Evolutionary conservation across 2,888 invertebrate species (phyloP).

Genomic region (Lycaena phlaeas): DNA sequence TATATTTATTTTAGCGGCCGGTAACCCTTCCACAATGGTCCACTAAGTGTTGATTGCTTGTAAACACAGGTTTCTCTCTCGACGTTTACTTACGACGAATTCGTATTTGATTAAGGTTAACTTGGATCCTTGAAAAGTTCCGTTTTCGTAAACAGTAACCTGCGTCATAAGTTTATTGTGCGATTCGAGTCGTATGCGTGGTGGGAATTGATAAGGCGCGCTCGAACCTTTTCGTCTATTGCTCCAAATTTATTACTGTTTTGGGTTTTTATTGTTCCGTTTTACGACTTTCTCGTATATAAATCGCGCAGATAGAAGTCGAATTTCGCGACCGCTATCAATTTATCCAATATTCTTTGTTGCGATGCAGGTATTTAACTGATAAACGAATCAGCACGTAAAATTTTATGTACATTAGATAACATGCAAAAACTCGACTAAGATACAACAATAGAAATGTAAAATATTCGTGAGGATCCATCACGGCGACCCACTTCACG

Average conservation of each 20-base stretch:
- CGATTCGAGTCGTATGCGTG: conserved; percentile 58
- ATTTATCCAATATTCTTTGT: conserved; percentile 45
- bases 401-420: background rate
- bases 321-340: conserved; percentile 65
- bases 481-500: conserved; percentile 49
- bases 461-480: conserved; percentile 47
- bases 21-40: conserved; percentile 60
- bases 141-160: conserved; percentile 14
- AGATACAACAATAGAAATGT: conserved; percentile 26
- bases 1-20: conserved; percentile 65
- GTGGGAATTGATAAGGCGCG: conserved; percentile 71
- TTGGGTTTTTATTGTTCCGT: conserved; percentile 75
- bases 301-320: conserved; percentile 72
- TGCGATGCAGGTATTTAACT: conserved; percentile 6
- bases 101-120: conserved; percentile 21
- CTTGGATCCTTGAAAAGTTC: conserved; percentile 11
- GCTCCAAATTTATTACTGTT: conserved; percentile 74
- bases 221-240: conserved; percentile 72
- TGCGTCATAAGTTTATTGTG: conserved; percentile 66
- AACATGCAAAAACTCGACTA: background rate
- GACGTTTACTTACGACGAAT: conserved; percentile 34
- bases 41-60: conserved; percentile 69
- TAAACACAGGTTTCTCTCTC: conserved; percentile 55
- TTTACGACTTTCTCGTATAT: conserved; percentile 71
- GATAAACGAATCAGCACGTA: conserved; percentile 5